Base-by-base conservation (phyloP, 53 echinoderm and acorn worm species). In the Hippasteria phrygiana region DNA sequence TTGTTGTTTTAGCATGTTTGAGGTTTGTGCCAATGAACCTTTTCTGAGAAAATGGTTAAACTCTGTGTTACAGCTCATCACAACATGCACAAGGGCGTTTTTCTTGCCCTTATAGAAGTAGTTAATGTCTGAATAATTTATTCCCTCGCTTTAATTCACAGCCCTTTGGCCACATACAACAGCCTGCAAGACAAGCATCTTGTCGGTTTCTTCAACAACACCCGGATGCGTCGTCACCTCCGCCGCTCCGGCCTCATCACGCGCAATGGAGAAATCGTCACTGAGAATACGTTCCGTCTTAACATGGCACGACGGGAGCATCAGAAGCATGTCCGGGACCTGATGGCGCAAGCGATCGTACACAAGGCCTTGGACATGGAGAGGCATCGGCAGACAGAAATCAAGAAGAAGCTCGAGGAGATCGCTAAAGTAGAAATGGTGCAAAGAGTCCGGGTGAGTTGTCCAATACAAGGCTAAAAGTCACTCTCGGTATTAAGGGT, bases 181-280 rank as follows among this genome's bases (percentile, higher is more conserved):
- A 97, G 98, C 90, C 95, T 97, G 27, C 95, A 95, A 88, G 98
- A 97, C 93, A 95, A 94, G 67, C 94, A 97, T 91, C 90, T 97
- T 90, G 91, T 93, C 0, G 98, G 98, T 62, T 97, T 93, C 90
- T 97, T 97, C 93, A 97, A 95, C 94, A 97, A 97, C 78, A 91
- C 92, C 5, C 87, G 91, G 5, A 97, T 97, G 94, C 90, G 95
- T 22, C 77, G 93, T 18, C 98, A 97, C 80, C 95, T 97, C 22
- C 87, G 95, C 5, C 88, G 89, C 37, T 90, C 95, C 0, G 98
- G 98, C 7, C 95, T 97, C 65, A 79, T 97, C 93, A 92, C 94
- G 64, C 80, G 94, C 24, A 64, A 79, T 4, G 98, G 98, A 5
- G 95, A 95, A 62, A 92, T 97, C 40, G 92, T 97, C 36, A 95